Conservation (phyloP, 2,113 vertebrate genomes). For the Labeo catla region DNA sequence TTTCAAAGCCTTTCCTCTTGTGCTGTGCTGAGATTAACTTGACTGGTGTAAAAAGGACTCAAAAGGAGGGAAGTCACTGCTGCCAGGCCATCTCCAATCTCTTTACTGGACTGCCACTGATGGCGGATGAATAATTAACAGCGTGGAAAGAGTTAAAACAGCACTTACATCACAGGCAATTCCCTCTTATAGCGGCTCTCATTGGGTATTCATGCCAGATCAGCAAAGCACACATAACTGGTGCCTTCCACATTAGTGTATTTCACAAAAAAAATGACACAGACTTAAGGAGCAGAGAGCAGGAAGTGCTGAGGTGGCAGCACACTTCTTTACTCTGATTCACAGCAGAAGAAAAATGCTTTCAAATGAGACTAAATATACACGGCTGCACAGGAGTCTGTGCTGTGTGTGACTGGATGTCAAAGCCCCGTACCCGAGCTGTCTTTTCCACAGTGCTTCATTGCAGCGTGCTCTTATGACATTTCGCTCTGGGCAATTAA, state of each 20-base stretch:
- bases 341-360: constrained; percentile 60
- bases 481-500: constrained; percentile 41
- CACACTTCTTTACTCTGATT: constrained; percentile 60
- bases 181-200: constrained; percentile 55
- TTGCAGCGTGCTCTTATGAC: constrained; percentile 13
- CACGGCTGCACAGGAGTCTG: constrained; percentile 32
- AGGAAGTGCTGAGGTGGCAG: constrained; percentile 68
- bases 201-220: constrained; percentile 65
- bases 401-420: constrained; percentile 27
- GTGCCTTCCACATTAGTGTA: constrained; percentile 65
- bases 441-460: constrained; percentile 35
- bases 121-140: constrained; percentile 47
- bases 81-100: neutral
- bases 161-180: constrained; percentile 50
- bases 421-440: constrained; percentile 10
- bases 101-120: constrained; percentile 39
- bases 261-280: constrained; percentile 66
- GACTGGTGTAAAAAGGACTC: neutral
- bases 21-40: constrained; percentile 14
- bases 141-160: constrained; percentile 48
- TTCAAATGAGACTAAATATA: constrained; percentile 65
- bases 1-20: constrained; percentile 46
- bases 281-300: constrained; percentile 55
- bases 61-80: constrained; percentile 11
- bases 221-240: constrained; percentile 57